Conservation (phyloP, 2,113 vertebrate genomes). For the Oxyura jamaicensis region DNA sequence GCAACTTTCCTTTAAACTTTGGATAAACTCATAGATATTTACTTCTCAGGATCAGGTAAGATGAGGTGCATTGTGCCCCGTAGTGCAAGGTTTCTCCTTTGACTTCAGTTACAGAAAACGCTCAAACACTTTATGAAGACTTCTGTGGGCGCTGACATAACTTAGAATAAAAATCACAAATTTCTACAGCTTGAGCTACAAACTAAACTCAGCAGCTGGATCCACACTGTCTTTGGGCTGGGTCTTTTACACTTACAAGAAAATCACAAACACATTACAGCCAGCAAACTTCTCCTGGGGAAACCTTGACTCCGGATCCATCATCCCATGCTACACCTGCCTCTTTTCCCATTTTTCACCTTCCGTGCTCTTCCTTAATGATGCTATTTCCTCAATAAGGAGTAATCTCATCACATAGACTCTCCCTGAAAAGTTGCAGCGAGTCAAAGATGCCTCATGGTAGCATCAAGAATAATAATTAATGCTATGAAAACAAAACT, state of each 20-base stretch:
- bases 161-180: neutral
- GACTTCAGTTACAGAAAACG: neutral
- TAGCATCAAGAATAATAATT: neutral
- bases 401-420: neutral
- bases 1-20: neutral
- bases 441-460: neutral
- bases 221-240: neutral
- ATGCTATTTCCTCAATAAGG: neutral
- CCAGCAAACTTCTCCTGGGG: neutral
- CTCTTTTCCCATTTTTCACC: neutral
- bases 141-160: neutral
- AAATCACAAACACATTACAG: neutral
- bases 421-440: neutral
- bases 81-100: neutral
- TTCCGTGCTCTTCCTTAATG: neutral
- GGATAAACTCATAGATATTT: neutral
- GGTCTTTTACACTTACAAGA: neutral
- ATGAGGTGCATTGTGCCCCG: neutral
- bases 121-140: neutral
- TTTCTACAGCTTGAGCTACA: neutral
- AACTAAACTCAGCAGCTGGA: neutral
- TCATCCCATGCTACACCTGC: fast-evolving
- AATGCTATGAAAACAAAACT: slow-evolving; percentile 45
- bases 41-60: neutral
- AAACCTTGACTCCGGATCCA: neutral